A percentile compares a stretch with the other conserved stretches of the same genome.
Conservation (phyloP, 2,113 vertebrate genomes). For the Chascanopsetta lugubris region DNA sequence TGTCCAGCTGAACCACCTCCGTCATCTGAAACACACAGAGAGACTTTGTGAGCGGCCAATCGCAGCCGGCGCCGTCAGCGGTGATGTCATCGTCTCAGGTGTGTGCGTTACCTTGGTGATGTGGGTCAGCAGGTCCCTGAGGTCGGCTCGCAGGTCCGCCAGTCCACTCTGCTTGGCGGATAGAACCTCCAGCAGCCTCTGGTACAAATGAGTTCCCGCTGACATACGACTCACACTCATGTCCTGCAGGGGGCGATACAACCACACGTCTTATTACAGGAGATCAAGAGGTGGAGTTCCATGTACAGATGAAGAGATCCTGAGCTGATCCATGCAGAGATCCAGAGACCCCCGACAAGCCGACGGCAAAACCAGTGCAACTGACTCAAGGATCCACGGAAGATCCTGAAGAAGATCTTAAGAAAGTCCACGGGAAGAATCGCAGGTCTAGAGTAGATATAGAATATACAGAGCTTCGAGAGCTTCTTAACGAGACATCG, state of each 20-base stretch:
- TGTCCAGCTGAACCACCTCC: slow-evolving; percentile 19
- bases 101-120: slow-evolving; percentile 61
- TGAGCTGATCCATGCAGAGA: too few relatives aligned
- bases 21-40: slow-evolving; percentile 60
- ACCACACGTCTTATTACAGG: background rate
- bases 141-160: slow-evolving; percentile 33
- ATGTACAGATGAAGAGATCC: too few relatives aligned
- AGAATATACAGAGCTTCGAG: too few relatives aligned
- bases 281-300: too few relatives aligned
- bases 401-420: too few relatives aligned
- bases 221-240: slow-evolving; percentile 55
- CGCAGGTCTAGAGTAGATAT: too few relatives aligned
- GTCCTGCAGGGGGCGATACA: slow-evolving; percentile 59
- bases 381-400: too few relatives aligned
- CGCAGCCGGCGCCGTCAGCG: background rate
- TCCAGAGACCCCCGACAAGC: too few relatives aligned
- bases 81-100: background rate
- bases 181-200: slow-evolving; percentile 59
- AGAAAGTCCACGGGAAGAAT: too few relatives aligned
- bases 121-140: slow-evolving; percentile 68
- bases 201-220: slow-evolving; percentile 55
- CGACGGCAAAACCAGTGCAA: too few relatives aligned
- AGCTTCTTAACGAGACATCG: too few relatives aligned
- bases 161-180: slow-evolving; percentile 18
- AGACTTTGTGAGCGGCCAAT: background rate